Percentiles rank a stretch among this genome's conserved stretches.
phyloP scores from a whole-genome alignment of 1,140 invertebrate species.

The Drosophila nikananu region DNA sequence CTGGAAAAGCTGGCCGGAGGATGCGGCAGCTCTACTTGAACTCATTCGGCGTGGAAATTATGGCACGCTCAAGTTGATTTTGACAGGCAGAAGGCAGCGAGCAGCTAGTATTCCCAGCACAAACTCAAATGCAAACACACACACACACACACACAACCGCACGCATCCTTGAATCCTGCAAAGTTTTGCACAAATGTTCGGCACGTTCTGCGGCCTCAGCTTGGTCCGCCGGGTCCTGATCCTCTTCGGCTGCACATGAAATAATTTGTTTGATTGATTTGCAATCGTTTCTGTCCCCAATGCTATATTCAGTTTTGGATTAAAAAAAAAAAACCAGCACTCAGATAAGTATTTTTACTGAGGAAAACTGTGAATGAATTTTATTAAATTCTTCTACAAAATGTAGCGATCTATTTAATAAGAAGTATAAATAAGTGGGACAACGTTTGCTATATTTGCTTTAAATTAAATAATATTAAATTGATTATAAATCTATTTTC shows the following conservation, averaged over 20 bases:
- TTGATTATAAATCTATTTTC: background rate
- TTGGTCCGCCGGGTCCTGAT: slow-evolving; percentile 17
- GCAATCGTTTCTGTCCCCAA: background rate
- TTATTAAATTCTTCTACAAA: background rate
- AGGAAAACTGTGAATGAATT: background rate
- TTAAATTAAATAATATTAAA: background rate
- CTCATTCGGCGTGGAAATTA: slow-evolving; percentile 79
- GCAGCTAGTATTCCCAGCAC: slow-evolving; percentile 38
- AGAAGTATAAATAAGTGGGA: background rate
- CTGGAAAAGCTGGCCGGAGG: slow-evolving; percentile 36
- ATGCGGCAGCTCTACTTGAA: slow-evolving; percentile 71
- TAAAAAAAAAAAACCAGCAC: background rate
- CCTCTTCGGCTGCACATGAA: slow-evolving; percentile 22
- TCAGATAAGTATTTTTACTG: background rate
- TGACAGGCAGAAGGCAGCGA: slow-evolving; percentile 60
- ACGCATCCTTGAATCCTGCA: slow-evolving; percentile 65
- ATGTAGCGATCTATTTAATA: background rate
- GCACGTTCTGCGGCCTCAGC: slow-evolving; percentile 52
- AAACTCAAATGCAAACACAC: slow-evolving; percentile 32
- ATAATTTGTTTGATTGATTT: slow-evolving; percentile 12
- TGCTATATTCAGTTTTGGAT: background rate
- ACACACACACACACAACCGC: slow-evolving; percentile 5
- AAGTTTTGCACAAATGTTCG: slow-evolving; percentile 67
- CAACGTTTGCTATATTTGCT: background rate
- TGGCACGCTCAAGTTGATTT: slow-evolving; percentile 77